A percentile compares a stretch with the other conserved stretches of the same genome.
phyloP scores from a whole-genome alignment of 92 coral and sea anemone genomes.

The Parazoanthus swiftii region DNA sequence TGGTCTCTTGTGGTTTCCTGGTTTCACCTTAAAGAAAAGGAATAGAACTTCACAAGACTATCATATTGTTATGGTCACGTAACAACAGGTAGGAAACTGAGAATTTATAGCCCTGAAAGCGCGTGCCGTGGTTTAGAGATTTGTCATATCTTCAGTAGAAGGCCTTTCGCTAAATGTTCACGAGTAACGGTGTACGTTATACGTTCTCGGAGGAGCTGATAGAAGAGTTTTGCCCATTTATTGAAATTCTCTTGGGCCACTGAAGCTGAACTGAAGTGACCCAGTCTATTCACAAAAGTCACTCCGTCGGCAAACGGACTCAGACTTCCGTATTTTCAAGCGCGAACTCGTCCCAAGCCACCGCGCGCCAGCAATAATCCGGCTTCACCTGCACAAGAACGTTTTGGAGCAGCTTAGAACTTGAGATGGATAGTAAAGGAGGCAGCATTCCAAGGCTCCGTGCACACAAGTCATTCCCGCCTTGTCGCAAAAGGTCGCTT shows the following conservation, averaged over 20 bases:
- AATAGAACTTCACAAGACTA: background rate
- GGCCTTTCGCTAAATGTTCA: background rate
- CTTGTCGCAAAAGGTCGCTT: constrained; percentile 27
- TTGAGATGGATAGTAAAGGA: constrained; percentile 4
- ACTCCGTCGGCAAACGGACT: background rate
- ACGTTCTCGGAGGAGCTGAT: too few relatives aligned
- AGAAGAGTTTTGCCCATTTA: background rate
- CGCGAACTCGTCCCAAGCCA: background rate
- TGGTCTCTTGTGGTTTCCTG: background rate
- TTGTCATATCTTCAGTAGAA: background rate
- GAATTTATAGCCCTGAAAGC: background rate
- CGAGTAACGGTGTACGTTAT: background rate
- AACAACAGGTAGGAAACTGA: background rate
- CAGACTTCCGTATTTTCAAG: background rate
- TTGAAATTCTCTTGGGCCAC: background rate
- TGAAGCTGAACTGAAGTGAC: background rate
- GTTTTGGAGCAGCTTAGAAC: background rate
- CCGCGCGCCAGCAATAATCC: background rate
- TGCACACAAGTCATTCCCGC: constrained; percentile 35
- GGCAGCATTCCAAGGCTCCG: constrained; percentile 5
- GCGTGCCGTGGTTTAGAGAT: background rate
- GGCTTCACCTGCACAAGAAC: background rate
- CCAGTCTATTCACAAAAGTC: background rate
- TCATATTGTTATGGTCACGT: background rate
- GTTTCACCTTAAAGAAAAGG: background rate